Base-by-base conservation (phyloP, 1,140 invertebrate species). In the Amphibalanus amphitrite region DNA sequence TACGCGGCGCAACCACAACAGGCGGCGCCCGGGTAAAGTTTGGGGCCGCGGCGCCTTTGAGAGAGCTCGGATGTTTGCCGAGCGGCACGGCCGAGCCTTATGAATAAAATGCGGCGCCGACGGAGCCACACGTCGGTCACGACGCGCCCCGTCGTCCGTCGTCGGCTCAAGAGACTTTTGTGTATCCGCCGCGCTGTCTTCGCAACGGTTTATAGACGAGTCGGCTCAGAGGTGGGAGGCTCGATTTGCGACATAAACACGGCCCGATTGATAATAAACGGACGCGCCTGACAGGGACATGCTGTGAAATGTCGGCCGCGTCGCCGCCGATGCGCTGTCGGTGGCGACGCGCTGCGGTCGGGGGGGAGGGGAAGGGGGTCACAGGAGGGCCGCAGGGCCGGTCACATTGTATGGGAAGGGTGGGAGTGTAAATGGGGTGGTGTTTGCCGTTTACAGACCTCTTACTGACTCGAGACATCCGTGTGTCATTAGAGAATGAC, bases 241-340 rank as follows among this genome's bases (percentile, higher is more conserved):
- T 59, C 47, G 47, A 59, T 59, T 59, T 59, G 47, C 47, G 47
- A 59, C 47, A 59, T 59, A 59, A 59, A 59, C 47, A 59, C 47
- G 47, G 20, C 47, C 13, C 13, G 47, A 59, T 59, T 59, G 47
- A 59, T 59, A 59, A 59, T 59, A 59, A 59, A 59, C 47, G 47
- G 23, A 59, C 47, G 47, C 47, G 47, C 47, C 20, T 59, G 47
- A 59, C 47, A 59, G 47, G 47, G 47, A 59, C 47, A 59, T 20
- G 47, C 47, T 59, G 47, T 20, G 47, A 59, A 20, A 59, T 59
- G 47, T 59, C 47, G 47, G 47, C 20, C 47, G 33, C 33, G 47
- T 59, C 47, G 47, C 1, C 47, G 47, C 20, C 47, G 47, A 59
- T 59, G 47, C 47, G 10, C 17, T 1, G 47, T 59, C 47, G 47